Evolutionary conservation across 2,888 invertebrate genomes (phyloP).

Genomic region (Furcula furcula): DNA sequence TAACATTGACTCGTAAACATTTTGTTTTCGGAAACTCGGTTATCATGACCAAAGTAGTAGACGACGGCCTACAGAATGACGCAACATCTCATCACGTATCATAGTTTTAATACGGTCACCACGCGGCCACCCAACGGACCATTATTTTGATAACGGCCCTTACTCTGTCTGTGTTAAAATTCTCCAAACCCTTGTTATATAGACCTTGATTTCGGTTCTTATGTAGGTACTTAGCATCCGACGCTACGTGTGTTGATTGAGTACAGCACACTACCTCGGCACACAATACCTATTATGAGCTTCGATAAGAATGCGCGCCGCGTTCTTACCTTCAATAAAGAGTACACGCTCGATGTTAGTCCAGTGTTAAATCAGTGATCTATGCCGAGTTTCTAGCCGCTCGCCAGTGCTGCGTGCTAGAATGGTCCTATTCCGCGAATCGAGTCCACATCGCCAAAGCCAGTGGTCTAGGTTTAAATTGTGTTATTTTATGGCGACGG

Average conservation of each 20-base stretch:
- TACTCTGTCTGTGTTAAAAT: not conserved
- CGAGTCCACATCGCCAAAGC: constrained; percentile 18
- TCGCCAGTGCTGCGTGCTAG: constrained; percentile 7
- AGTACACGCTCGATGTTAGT: constrained; percentile 22
- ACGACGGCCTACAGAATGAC: not conserved
- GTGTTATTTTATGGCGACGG: constrained; percentile 33
- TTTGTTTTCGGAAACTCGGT: not conserved
- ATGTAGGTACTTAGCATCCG: constrained; percentile 4
- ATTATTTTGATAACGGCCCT: not conserved
- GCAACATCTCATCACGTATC: not conserved
- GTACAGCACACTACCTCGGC: constrained; percentile 8
- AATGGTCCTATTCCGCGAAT: constrained; percentile 7
- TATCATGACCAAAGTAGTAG: not conserved
- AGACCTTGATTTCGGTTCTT: constrained; percentile 2
- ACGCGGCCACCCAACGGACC: not conserved
- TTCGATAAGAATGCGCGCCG: constrained; percentile 46
- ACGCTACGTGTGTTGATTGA: not conserved
- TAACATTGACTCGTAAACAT: not conserved
- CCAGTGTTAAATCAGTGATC: constrained; percentile 27
- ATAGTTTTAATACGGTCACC: not conserved
- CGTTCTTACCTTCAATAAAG: constrained; percentile 38
- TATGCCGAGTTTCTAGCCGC: constrained; percentile 5
- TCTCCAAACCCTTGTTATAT: constrained; percentile 9
- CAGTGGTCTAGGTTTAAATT: constrained; percentile 28
- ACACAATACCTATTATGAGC: constrained; percentile 37